Base-by-base conservation (phyloP, 2,113 vertebrate species). In the Corydoras sp. region DNA sequence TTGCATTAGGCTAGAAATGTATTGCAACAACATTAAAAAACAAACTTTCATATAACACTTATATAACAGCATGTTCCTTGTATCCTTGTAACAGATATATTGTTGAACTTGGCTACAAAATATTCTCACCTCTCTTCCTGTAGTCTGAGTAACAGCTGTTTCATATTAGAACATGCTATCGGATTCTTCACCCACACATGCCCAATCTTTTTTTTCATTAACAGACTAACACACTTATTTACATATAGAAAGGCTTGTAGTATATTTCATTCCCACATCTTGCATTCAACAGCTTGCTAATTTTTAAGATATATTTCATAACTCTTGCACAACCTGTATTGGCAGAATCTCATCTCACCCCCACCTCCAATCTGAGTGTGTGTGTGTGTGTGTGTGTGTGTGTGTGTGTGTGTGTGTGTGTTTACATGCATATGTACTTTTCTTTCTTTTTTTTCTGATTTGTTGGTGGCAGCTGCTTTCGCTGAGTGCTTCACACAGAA, bases 141-240 rank as follows among this genome's bases (percentile, higher is more conserved):
- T 48, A 65, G 15, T 32, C 24, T 73, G 81, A 83, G 62, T 69
- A 78, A 72, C 80, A 84, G 82, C 73, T 83, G 72, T 49, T 75
- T 67, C 69, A 81, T 83, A 77, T 85, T 81, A 80, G 43, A 76
- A 67, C 69, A 77, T 62, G 58, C 79, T 83, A 80, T 81, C 81
- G 78, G 68, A 81, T 83, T 78, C 74, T 49, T 31, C 67, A 68
- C 79, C 80, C 11, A 56, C 56, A 56, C 62, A 59, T 32, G 14
- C 70, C 51, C 29, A 72, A 43, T 71, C 63, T 49, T 56, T 72
- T 72, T 69, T 65, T 54, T 48, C 24, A 10, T 24, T 67, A 75
- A 58, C 62, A 70, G 66, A 56, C 75, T 76, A 76, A 74, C 65
- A 75, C 10, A 76, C 31, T 50, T 49, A 84, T 86, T 84, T 82